phyloP scores from a whole-genome alignment of 2,113 vertebrate species.

The Cebus imitator region DNA sequence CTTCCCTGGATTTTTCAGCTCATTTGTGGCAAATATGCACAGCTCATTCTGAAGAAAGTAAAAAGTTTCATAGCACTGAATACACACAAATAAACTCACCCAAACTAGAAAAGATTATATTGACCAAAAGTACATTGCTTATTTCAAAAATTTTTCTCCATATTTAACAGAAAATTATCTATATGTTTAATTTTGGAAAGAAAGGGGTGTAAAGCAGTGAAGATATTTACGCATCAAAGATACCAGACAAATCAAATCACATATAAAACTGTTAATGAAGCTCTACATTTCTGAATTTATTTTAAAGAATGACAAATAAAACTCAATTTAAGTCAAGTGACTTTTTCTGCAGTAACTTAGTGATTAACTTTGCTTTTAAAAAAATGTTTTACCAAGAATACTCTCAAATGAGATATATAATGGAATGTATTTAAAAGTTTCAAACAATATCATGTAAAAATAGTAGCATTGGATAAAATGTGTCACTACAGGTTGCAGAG shows the following conservation, averaged over 20 bases:
- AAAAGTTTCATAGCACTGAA: slow-evolving; percentile 40
- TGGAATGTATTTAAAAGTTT: slow-evolving; percentile 1
- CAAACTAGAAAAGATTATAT: not conserved
- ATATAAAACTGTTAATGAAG: not conserved
- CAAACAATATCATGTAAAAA: not conserved
- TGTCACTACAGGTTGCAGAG: not conserved
- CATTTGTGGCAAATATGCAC: not conserved
- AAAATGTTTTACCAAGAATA: not conserved
- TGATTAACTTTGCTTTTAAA: not conserved
- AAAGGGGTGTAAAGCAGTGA: not conserved
- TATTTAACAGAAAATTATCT: not conserved
- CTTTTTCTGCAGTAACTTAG: not conserved
- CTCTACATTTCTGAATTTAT: not conserved
- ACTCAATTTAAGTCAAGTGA: not conserved
- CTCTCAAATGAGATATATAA: not conserved
- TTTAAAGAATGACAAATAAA: slow-evolving; percentile 2
- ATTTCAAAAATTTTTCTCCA: not conserved
- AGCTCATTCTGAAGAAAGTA: not conserved
- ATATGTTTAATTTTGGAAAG: not conserved
- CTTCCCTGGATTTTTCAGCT: slow-evolving; percentile 33
- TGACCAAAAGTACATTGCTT: not conserved
- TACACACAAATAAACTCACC: not conserved
- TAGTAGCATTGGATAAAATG: not conserved
- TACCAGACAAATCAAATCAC: not conserved
- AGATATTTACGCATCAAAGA: not conserved